phyloP scores from a whole-genome alignment of 2,113 vertebrate genomes.

The Xyrauchen texanus region DNA sequence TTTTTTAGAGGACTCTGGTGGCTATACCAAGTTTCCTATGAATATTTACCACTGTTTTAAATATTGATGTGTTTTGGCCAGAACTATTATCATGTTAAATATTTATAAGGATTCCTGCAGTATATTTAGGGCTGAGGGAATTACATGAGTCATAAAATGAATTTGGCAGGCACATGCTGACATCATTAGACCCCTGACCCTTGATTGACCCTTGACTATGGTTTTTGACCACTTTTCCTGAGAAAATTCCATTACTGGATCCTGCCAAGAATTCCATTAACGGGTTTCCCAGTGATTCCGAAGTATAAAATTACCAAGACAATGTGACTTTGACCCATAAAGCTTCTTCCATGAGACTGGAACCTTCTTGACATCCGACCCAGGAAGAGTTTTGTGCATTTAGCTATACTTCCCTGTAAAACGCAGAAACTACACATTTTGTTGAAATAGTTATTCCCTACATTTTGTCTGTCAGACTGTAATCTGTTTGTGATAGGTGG shows the following conservation, averaged over 20 bases:
- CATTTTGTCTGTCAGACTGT: too few relatives aligned
- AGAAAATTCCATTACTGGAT: not conserved
- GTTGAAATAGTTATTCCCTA: too few relatives aligned
- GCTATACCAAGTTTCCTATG: too few relatives aligned
- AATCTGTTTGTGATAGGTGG: too few relatives aligned
- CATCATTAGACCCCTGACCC: constrained; percentile 9
- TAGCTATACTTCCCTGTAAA: too few relatives aligned
- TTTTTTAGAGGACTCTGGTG: too few relatives aligned
- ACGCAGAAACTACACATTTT: too few relatives aligned
- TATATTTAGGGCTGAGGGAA: not conserved
- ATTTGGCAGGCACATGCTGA: not conserved
- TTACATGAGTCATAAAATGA: constrained; percentile 16
- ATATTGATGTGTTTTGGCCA: too few relatives aligned
- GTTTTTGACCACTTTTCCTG: constrained; percentile 6
- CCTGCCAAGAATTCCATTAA: not conserved
- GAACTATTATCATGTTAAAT: too few relatives aligned
- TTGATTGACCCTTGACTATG: not conserved
- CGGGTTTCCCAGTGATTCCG: constrained; percentile 39
- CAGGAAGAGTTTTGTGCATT: constrained; percentile 23
- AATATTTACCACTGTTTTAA: too few relatives aligned
- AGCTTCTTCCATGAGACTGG: not conserved
- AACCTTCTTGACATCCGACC: constrained; percentile 16
- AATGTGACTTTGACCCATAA: not conserved
- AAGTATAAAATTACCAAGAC: not conserved
- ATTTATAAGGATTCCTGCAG: too few relatives aligned